Conservation (phyloP, 2,113 vertebrate genomes). For the Rhinoderma darwinii region DNA sequence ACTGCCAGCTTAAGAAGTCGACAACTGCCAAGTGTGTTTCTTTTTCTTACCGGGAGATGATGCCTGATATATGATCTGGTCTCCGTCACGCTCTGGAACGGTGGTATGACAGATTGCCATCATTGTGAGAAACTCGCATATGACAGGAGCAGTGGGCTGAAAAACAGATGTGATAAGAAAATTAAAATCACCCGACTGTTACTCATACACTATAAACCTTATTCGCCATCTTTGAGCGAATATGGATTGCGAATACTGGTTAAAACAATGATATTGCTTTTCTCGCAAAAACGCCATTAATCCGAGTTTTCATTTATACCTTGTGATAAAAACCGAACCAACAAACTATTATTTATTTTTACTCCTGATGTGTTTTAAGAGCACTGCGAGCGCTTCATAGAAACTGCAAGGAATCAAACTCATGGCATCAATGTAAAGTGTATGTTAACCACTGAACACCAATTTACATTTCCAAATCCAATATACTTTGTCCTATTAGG, state of each 20-base stretch:
- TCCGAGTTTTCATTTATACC: background rate
- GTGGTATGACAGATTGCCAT: conserved; percentile 98
- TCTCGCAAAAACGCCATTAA: background rate
- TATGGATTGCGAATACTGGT: background rate
- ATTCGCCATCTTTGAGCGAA: background rate
- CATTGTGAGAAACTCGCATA: conserved; percentile 98
- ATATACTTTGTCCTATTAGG: too few species aligned
- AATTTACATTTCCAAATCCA: too few species aligned
- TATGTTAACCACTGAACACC: too few species aligned
- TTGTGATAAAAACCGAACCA: background rate
- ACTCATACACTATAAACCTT: background rate
- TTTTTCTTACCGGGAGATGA: conserved; percentile 89
- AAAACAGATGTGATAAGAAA: conserved; percentile 24
- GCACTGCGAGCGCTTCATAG: too few species aligned
- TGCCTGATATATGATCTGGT: conserved; percentile 91
- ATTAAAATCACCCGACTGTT: background rate
- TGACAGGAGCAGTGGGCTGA: conserved; percentile 92
- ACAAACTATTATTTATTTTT: too few species aligned
- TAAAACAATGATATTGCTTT: background rate
- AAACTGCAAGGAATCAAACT: too few species aligned
- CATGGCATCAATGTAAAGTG: too few species aligned
- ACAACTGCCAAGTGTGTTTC: background rate
- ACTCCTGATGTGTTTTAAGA: too few species aligned
- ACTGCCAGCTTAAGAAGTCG: background rate
- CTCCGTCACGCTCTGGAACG: conserved; percentile 87